Evolutionary conservation across 2,797 vertebrate genomes (phyloP), one percentile per base, ranked within the genome.

Genomic region (Sebastes aleutianus): DNA sequence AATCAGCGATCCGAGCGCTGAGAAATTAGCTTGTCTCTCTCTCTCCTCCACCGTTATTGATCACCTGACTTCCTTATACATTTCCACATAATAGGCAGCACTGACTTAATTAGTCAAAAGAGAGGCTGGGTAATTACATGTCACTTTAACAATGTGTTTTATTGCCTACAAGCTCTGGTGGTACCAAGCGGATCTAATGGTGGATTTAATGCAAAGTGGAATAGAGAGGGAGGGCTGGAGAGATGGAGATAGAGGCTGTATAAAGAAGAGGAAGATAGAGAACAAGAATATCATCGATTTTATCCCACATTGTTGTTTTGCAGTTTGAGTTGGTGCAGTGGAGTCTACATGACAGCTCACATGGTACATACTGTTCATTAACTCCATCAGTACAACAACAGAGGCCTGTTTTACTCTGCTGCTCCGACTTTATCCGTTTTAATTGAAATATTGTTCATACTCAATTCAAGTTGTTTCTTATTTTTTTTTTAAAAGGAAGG

Each of bases 81-180:
- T 93, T 91, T 87, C 80, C 90, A 91, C 91, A 87, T 92, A 94
- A 95, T 90, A 89, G 90, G 91, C 91, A 89, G 89, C 85, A 43
- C 79, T 68, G 91, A 89, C 88, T 94, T 94, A 94, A 95, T 96
- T 94, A 94, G 93, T 95, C 90, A 94, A 91, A 93, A 90, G 90
- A 91, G 91, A 91, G 74, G 66, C 83, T 24, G 88, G 78, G 92
- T 95, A 93, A 95, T 95, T 94, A 93, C 92, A 90, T 88, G 93
- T 94, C 94, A 93, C 92, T 92, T 91, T 92, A 93, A 93, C 92
- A 91, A 85, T 91, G 86, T 92, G 91, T 92, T 94, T 94, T 92
- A 94, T 93, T 88, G 90, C 90, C 92, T 88, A 93, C 92, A 92
- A 92, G 88, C 83, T 79, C 67, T 32, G 57, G 78, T 79, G 75